Conservation (phyloP, 2,113 vertebrate genomes). For the Mesoclemmys tuberculata region DNA sequence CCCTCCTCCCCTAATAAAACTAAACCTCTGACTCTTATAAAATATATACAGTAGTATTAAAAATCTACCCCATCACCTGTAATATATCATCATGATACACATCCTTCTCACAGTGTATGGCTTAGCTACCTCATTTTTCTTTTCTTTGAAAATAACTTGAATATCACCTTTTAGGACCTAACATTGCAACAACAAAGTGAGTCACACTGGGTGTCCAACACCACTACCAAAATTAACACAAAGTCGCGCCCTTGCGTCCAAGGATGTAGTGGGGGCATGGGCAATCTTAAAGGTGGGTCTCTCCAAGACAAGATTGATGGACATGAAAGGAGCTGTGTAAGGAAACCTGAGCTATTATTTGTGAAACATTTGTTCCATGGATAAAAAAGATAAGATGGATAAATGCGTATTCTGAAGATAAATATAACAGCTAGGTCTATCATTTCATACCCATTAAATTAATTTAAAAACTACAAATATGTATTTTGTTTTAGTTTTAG, state of each 20-base stretch:
- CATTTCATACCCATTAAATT: neutral
- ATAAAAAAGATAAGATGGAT: neutral
- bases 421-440: neutral
- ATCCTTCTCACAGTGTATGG: neutral
- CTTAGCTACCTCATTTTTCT: neutral
- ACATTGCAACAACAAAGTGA: neutral
- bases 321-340: rapidly evolving
- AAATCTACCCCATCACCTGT: neutral
- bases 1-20: neutral
- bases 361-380: neutral
- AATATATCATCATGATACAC: neutral
- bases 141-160: neutral
- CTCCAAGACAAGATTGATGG: neutral
- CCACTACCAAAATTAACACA: neutral
- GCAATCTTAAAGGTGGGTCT: neutral
- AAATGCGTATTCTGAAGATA: neutral
- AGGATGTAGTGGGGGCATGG: neutral
- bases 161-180: neutral
- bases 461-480: neutral
- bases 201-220: neutral
- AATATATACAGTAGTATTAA: neutral
- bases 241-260: neutral
- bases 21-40: neutral
- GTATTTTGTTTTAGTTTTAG: neutral
- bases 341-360: neutral